Percentiles rank a stretch among this genome's conserved stretches.
Evolutionary conservation across 2,113 vertebrate species (phyloP).

Genomic region (Lagenorhynchus albirostris): DNA sequence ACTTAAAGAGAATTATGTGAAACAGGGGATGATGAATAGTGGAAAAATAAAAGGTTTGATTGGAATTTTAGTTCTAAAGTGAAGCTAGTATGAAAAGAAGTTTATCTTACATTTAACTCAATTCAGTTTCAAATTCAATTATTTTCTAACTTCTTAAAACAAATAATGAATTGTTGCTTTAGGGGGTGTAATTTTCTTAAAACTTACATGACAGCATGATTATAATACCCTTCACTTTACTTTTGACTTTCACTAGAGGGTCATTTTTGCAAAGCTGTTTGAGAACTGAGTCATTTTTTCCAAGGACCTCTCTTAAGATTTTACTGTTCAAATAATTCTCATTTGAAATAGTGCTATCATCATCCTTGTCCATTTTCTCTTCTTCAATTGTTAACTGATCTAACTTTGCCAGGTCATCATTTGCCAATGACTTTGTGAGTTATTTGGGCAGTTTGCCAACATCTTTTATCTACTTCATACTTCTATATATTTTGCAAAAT

Average conservation of each 20-base stretch:
- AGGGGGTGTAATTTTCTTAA: background rate
- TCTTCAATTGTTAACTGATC: slow-evolving; percentile 25
- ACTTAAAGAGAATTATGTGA: background rate
- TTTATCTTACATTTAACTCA: background rate
- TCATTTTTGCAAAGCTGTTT: background rate
- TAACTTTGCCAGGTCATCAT: slow-evolving; percentile 27
- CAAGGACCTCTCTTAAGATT: background rate
- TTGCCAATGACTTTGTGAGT: slow-evolving; percentile 27
- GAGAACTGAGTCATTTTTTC: background rate
- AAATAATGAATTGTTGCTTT: background rate
- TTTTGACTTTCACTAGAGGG: slow-evolving; percentile 14
- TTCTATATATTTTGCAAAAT: background rate
- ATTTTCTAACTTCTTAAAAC: slow-evolving; percentile 2
- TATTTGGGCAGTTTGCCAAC: slow-evolving; percentile 2
- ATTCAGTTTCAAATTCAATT: background rate
- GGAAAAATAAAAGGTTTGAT: background rate
- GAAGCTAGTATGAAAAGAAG: background rate
- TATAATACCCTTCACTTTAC: background rate
- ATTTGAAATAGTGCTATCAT: slow-evolving; percentile 32
- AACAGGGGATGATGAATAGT: background rate
- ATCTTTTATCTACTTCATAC: background rate
- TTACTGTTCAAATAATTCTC: slow-evolving; percentile 29
- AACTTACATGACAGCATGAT: background rate
- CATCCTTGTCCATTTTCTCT: slow-evolving; percentile 6
- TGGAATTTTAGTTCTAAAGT: slow-evolving; percentile 17